These are phyloP conservation scores for Anoncus sp. DNA, from an alignment of 2,888 invertebrate genomes.

Conservation along the genomic window DNA sequence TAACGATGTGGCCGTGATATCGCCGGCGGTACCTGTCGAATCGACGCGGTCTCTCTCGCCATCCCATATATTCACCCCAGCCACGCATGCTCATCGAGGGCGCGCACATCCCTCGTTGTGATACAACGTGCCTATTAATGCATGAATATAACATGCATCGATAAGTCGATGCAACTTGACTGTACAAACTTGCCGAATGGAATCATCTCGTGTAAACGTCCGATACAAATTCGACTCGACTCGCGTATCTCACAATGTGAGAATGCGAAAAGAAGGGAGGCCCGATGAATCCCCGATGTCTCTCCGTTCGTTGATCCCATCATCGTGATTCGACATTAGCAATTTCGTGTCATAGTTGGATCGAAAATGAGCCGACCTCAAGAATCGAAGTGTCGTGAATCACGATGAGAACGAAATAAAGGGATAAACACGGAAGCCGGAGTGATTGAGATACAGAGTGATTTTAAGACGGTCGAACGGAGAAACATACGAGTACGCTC, in stretches of 20 bases:
- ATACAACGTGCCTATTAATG: slow-evolving; percentile 27
- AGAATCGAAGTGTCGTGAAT: neutral
- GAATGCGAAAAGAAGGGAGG: neutral
- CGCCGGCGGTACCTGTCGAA: slow-evolving; percentile 59
- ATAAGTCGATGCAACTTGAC: neutral
- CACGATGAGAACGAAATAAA: neutral
- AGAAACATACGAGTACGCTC: neutral
- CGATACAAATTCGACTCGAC: neutral
- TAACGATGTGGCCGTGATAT: slow-evolving; percentile 59
- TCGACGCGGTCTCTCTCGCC: slow-evolving; percentile 50
- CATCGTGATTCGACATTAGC: neutral
- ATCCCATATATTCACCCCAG: slow-evolving; percentile 45
- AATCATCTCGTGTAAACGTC: neutral
- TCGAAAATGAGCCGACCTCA: neutral
- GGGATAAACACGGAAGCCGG: neutral
- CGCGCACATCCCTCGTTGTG: slow-evolving; percentile 6
- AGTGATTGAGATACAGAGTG: slow-evolving; percentile 4
- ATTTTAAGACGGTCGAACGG: neutral
- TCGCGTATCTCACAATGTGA: neutral
- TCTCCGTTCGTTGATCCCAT: neutral
- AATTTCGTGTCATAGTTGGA: neutral
- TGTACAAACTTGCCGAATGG: neutral
- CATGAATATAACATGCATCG: neutral
- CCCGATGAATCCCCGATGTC: neutral
- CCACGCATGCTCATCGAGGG: slow-evolving; percentile 14